phyloP scores from a whole-genome alignment of 2,888 invertebrate species.

The Eucriotettix oculatus region DNA sequence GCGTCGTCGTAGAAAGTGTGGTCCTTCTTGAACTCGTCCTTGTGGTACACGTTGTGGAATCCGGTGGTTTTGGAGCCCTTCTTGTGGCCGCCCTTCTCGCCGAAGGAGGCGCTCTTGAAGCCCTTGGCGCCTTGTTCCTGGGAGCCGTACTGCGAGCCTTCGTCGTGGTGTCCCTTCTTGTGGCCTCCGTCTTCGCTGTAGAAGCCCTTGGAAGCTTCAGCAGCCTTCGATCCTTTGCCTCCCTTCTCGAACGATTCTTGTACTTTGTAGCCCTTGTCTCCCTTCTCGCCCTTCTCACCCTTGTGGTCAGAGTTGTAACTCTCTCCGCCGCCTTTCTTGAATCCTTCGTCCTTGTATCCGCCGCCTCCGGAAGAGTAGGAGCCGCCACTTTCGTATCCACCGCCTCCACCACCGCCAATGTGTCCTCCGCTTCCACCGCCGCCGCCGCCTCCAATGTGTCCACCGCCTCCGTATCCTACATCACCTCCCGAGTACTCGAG shows the following conservation, averaged over 20 bases:
- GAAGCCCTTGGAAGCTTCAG: conserved; percentile 34
- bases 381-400: conserved; percentile 2
- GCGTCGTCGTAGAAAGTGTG: conserved; percentile 59
- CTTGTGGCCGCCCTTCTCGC: conserved; percentile 41
- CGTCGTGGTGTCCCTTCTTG: conserved; percentile 35
- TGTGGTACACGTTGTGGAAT: conserved; percentile 54
- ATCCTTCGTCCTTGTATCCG: conserved; percentile 21
- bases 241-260: conserved; percentile 37
- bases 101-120: conserved; percentile 38
- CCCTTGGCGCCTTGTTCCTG: conserved; percentile 34
- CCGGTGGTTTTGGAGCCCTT: conserved; percentile 54
- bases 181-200: conserved; percentile 35
- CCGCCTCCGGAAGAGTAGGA: conserved; percentile 18
- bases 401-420: neutral
- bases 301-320: conserved; percentile 48
- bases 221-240: conserved; percentile 35
- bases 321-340: conserved; percentile 45
- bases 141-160: conserved; percentile 35
- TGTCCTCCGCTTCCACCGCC: neutral
- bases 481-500: neutral
- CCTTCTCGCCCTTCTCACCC: conserved; percentile 48
- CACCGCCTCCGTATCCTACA: neutral
- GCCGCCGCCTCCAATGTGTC: neutral
- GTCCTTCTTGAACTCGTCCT: conserved; percentile 63
- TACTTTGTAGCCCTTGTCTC: conserved; percentile 40